Evolutionary conservation across 2,113 vertebrate species (phyloP).

Genomic region (Epinephelus cyanopodus): DNA sequence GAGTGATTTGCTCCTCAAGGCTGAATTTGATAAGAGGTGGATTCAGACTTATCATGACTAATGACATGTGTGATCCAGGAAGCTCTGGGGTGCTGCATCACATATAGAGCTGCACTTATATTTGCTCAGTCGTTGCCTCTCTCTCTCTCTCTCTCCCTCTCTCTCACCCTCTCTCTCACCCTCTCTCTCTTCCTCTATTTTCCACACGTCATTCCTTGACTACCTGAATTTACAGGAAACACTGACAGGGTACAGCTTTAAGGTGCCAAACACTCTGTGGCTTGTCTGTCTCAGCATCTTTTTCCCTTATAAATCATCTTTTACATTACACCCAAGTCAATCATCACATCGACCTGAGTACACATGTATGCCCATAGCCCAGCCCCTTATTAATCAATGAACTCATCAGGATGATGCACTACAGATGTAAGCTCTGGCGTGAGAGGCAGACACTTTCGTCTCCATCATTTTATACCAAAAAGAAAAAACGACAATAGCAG

Average conservation of each 20-base stretch:
- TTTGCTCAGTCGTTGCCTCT: constrained; percentile 30
- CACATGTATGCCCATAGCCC: constrained; percentile 21
- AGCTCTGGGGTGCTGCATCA: constrained; percentile 70
- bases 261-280: constrained; percentile 18
- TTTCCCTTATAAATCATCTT: constrained; percentile 48
- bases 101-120: constrained; percentile 61
- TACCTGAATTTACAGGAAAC: constrained; percentile 55
- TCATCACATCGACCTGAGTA: constrained; percentile 36
- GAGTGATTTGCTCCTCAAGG: constrained; percentile 45
- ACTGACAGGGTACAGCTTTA: constrained; percentile 22
- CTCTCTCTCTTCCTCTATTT: constrained; percentile 38
- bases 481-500: constrained; percentile 2
- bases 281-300: constrained; percentile 15
- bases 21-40: constrained; percentile 52
- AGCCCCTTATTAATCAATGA: constrained; percentile 41
- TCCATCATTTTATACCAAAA: constrained; percentile 12
- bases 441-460: not conserved
- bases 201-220: constrained; percentile 57
- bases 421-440: constrained; percentile 2
- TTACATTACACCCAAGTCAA: constrained; percentile 32
- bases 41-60: constrained; percentile 67
- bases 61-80: constrained; percentile 70
- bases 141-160: constrained; percentile 1
- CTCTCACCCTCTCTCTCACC: constrained; percentile 3
- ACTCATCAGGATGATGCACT: constrained; percentile 53